These are phyloP conservation scores for Alviniconcha marisindica DNA, from an alignment of 1,140 invertebrate species.

Conservation along the genomic window DNA sequence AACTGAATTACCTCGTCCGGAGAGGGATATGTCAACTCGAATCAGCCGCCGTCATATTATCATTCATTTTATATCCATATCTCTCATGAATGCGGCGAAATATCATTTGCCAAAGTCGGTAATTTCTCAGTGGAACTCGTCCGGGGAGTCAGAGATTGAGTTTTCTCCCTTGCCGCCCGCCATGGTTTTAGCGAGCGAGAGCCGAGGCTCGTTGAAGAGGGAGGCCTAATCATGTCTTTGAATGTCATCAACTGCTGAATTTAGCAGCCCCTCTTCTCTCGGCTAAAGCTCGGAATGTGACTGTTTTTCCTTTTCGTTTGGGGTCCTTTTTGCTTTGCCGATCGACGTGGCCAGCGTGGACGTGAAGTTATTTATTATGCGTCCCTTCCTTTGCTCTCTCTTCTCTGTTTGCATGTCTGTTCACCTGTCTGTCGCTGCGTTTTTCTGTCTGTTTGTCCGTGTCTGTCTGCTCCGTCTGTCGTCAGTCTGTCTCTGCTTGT, in stretches of 20 bases:
- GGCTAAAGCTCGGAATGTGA: neutral
- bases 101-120: constrained; percentile 47
- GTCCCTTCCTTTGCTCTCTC: too few relatives aligned
- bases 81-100: constrained; percentile 41
- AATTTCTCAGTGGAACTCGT: constrained; percentile 35
- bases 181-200: neutral
- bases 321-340: too few relatives aligned
- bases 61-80: constrained; percentile 51
- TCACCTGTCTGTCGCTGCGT: too few relatives aligned
- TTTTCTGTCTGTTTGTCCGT: too few relatives aligned
- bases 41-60: constrained; percentile 43
- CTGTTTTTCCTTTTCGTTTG: too few relatives aligned
- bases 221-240: neutral
- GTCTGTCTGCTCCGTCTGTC: too few relatives aligned
- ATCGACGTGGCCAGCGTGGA: too few relatives aligned
- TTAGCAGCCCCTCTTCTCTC: neutral
- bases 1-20: constrained; percentile 43
- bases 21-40: constrained; percentile 41
- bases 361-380: too few relatives aligned
- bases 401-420: too few relatives aligned
- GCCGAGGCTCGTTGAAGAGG: neutral
- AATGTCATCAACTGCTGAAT: constrained; percentile 4
- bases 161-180: constrained; percentile 24
- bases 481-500: too few relatives aligned
- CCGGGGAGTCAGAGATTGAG: constrained; percentile 39